Evolutionary conservation across 1,140 invertebrate genomes (phyloP), one percentile per base, ranked within the genome.

Genomic region (Campoletis sonorensis): DNA sequence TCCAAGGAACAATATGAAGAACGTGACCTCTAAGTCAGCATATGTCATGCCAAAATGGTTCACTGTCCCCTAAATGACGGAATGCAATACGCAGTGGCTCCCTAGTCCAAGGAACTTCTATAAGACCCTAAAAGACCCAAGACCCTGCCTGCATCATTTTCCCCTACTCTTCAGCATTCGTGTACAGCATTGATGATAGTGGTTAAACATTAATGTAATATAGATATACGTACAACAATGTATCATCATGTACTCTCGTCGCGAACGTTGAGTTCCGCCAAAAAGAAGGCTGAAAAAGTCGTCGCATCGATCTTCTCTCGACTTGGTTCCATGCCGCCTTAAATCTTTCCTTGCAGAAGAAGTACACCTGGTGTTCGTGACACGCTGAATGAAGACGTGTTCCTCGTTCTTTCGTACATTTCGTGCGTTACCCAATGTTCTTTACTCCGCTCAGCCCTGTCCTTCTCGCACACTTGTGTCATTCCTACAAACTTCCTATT

Each of bases 341-440:
- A 27, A 67, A 67, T 67, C 61, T 15, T 67, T 49, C 26, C 11
- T 73, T n/a, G 72, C 49, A 76, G 15, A 76, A 76, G 45, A 76
- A 26, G 45, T 33, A 73, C 71, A 8, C 37, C 71, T 40, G 71
- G 71, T 49, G 71, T 76, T 51, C 49, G 54, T 27, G 72, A 51
- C 78, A 81, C 54, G 70, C 67, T 73, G 77, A 77, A 84, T 84
- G 80, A 81, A 84, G 82, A 84, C 82, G 82, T 83, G 82, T 83
- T 83, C 79, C 73, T 61, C 75, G 75, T 64, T 77, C 75, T 77
- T 76, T 58, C 72, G 72, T 76, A 76, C 72, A 76, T 76, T 76
- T 76, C 72, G 26, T 76, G 16, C 72, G 26, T 33, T 21, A 21
- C 71, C 13, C 37, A 58, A 58, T n/a, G 54, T 67, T 67, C 23